Evolutionary conservation across 2,113 vertebrate species (phyloP).

Genomic region (Donacobius atricapilla): DNA sequence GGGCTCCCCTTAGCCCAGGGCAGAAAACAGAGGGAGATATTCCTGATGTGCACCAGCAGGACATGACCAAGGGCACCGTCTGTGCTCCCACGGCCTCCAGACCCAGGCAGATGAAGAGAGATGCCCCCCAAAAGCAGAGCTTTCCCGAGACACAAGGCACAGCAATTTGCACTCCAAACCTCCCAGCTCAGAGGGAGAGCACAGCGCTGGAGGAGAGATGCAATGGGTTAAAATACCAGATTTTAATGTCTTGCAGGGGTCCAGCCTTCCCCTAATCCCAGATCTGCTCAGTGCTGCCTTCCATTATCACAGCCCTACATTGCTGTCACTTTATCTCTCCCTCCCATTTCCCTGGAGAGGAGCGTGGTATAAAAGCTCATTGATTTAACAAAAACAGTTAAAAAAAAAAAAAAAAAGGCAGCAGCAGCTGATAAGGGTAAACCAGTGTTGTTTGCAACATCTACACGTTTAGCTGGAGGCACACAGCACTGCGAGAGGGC

Average conservation of each 20-base stretch:
- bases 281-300: background rate
- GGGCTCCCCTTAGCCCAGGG: background rate
- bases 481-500: background rate
- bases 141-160: rapidly evolving
- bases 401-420: background rate
- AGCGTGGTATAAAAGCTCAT: background rate
- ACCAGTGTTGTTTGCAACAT: background rate
- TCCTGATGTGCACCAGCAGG: background rate
- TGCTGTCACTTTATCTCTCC: constrained; percentile 35
- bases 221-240: background rate
- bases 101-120: background rate
- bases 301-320: background rate
- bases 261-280: constrained; percentile 12
- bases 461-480: background rate
- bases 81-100: background rate
- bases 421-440: constrained; percentile 12
- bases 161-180: background rate
- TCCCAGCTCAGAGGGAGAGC: background rate
- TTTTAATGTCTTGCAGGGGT: background rate
- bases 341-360: constrained; percentile 8
- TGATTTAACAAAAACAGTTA: background rate
- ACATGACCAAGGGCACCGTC: background rate
- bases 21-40: background rate
- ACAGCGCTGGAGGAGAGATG: background rate
- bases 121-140: background rate